Evolutionary conservation across 2,797 vertebrate species (phyloP), one percentile per base, ranked within the genome.

Genomic region (Myripristis murdjan): DNA sequence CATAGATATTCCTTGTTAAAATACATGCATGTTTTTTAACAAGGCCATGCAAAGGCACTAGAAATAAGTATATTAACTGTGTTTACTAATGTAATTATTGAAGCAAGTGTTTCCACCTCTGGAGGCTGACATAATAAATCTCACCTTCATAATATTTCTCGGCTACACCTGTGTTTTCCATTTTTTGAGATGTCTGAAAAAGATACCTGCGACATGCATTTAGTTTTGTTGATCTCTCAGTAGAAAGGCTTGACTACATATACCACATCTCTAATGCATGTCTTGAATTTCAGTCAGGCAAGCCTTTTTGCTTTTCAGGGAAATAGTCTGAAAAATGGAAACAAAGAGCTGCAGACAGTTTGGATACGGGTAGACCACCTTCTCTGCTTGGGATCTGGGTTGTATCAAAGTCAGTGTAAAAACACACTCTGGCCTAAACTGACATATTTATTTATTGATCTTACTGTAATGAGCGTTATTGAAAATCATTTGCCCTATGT

Each of bases 401-500:
- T 61, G 24, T 16, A 52, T 52, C 43, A 62, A 63, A 46, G 14
- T 28, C 15, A 37, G 6, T 0, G 0, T 37, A 15, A 54, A 57
- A 63, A 47, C 20, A 24, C 44, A 46, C 39, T 18, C 2, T 0
- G 16, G 31, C 5, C 20, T 26, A 20, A 55, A 10, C 22, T 43
- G 18, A 64, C 24, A 48, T 5, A 16, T 64, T 44, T 16, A 48
- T 64, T 58, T 61, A 58, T 51, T 39, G 18, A 26, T 11, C 0
- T 55, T 1, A 3, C 24, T 43, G n/a, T 53, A 41, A 66, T 24
- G 26, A 65, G 22, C 9, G 57, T 28, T 4, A 35, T 0, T 47
- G 3, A 56, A 63, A 61, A 73, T 33, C 0, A 18, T 51, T 70
- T 35, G 5, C 1, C 10, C 33, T 35, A 2, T 6, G 33, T 7